Evolutionary conservation across 2,797 vertebrate genomes (phyloP).

Genomic region (Mus caroli): DNA sequence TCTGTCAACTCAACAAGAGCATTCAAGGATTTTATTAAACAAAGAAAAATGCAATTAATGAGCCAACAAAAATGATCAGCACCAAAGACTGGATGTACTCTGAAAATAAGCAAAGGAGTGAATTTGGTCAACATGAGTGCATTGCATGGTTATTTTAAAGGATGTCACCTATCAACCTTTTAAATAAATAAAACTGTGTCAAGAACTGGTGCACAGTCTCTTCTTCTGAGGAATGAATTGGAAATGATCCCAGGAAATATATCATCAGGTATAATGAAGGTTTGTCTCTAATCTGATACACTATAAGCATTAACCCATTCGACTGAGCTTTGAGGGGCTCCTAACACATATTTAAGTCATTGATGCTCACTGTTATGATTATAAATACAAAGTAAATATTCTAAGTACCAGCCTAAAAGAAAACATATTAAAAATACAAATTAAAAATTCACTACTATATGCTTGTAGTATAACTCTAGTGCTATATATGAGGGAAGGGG

Average conservation of each 20-base stretch:
- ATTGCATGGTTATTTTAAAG: slow-evolving; percentile 66
- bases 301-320: slow-evolving; percentile 18
- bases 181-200: slow-evolving; percentile 69
- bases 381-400: background rate
- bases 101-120: slow-evolving; percentile 62
- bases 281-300: slow-evolving; percentile 49
- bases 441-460: background rate
- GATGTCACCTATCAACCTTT: slow-evolving; percentile 72
- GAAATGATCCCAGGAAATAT: slow-evolving; percentile 48
- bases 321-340: background rate
- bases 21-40: slow-evolving; percentile 69
- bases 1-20: slow-evolving; percentile 65
- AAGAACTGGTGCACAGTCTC: background rate
- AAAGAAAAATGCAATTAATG: slow-evolving; percentile 73
- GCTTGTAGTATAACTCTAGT: background rate
- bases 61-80: slow-evolving; percentile 74
- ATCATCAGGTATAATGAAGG: slow-evolving; percentile 25
- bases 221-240: slow-evolving; percentile 60
- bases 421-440: background rate
- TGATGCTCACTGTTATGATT: background rate
- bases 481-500: background rate
- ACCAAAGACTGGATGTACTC: slow-evolving; percentile 30
- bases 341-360: slow-evolving; percentile 24
- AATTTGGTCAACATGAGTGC: slow-evolving; percentile 60
- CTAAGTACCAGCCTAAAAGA: slow-evolving; percentile 22